Evolutionary conservation across 1,140 invertebrate genomes (phyloP), one percentile per base, ranked within the genome.

Genomic region (Atta cephalotes): DNA sequence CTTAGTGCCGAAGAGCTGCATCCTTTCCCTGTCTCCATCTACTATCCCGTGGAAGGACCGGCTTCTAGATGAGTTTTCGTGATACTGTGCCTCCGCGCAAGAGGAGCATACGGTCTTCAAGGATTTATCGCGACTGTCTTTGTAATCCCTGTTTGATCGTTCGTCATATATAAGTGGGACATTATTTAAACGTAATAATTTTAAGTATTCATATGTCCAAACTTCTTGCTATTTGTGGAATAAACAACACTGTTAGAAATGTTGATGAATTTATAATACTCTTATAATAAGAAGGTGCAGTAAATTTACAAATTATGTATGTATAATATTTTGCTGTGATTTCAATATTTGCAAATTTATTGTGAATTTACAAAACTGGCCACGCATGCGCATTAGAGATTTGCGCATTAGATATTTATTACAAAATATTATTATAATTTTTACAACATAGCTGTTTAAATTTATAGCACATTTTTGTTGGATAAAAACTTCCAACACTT

Each of bases 51-150:
- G 3, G 65, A 14, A 56, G 77, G 78, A 60, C 28, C 86, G 66
- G 65, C 70, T 58, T 16, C 28, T 14, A 86, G 86, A 90, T 89
- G 88, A 90, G 88, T 71, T 90, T 88, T 78, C 88, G 86, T 56
- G 76, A 85, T 85, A 85, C n/a, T 56, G 60, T 35, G 14, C 62
- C 49, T 78, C 35, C 9, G 6, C 56, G 60, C 63, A 80, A 60
- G 51, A 76, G 18, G 16, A 35, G 10, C 35, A n/a, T 56, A 35
- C 58, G 21, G 21, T 25, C 49, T 80, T 70, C 31, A 16, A 35
- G 60, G 58, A 86, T 80, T 85, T 66, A 49, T 49, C 60, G 53
- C 66, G 76, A 86, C 72, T 79, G 28, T 62, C 49, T 49, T 49
- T 39, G 10, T n/a, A 49, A 60, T 49, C n/a, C 53, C 56, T 25